phyloP scores from a whole-genome alignment of 2,113 vertebrate species.

The Melanerpes formicivorus region DNA sequence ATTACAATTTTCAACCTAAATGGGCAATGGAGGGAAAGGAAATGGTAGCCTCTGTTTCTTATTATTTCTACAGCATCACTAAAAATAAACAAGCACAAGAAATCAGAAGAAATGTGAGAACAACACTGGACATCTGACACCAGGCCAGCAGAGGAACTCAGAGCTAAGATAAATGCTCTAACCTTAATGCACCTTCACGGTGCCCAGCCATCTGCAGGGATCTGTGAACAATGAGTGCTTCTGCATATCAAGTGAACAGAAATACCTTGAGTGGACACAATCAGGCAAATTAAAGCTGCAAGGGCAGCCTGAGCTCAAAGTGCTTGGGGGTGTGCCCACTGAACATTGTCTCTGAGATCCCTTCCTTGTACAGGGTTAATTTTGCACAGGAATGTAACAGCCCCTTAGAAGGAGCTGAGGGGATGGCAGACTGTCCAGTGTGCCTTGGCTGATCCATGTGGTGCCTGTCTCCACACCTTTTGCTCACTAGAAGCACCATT shows the following conservation, averaged over 20 bases:
- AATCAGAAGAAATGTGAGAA: background rate
- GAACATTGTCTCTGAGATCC: background rate
- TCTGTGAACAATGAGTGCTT: slow-evolving; percentile 37
- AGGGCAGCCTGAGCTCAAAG: background rate
- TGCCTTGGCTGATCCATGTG: background rate
- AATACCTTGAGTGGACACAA: background rate
- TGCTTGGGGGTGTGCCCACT: background rate
- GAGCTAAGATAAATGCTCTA: slow-evolving; percentile 46
- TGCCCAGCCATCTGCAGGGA: slow-evolving; percentile 36
- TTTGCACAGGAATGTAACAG: background rate
- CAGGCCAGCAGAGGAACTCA: slow-evolving; percentile 17
- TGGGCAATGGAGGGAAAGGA: background rate
- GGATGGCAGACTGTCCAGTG: rapidly evolving
- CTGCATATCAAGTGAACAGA: slow-evolving; percentile 20
- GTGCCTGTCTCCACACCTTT: background rate
- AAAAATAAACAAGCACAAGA: slow-evolving; percentile 26
- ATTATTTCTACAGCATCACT: background rate
- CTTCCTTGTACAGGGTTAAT: background rate
- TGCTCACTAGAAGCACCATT: rapidly evolving
- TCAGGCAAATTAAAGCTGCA: slow-evolving; percentile 34
- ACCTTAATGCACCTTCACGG: slow-evolving; percentile 53
- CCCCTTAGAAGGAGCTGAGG: background rate
- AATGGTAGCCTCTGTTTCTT: background rate
- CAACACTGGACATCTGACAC: background rate
- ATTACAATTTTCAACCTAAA: slow-evolving; percentile 13